Base-by-base conservation (phyloP, 2,797 vertebrate genomes). In the Perodicticus potto region DNA sequence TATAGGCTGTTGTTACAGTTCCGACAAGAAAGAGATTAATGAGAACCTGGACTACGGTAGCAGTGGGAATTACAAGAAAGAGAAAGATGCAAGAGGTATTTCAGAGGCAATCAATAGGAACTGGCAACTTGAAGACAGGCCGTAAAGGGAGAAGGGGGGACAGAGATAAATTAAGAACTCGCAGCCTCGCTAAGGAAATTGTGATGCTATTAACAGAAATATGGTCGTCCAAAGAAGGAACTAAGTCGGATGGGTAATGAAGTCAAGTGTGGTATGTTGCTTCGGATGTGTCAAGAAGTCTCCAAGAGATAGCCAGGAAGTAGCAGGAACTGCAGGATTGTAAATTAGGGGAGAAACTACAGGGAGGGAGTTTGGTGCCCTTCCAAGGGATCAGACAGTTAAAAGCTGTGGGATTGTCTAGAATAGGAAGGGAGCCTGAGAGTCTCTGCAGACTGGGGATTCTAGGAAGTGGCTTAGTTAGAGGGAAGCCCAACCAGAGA, bases 21-120 rank as follows among this genome's bases (percentile, higher is more conserved):
- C 74, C 91, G 91, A 96, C 74, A 86, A 92, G 86, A 92, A 93
- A 86, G 78, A 93, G 88, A 96, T 96, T 89, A 96, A 95, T 94
- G 95, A 94, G 94, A 82, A 81, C 59, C 57, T 43, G 37, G 63
- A 32, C 7, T 32, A 78, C 59, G 22, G 78, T 22, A 95, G 78
- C 82, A n/a, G 43, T 63, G 93, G 74, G 92, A 93, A 94, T 92
- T 86, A 80, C 86, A 96, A 95, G 77, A 59, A 92, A 88, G 92
- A 93, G 91, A 88, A 90, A 80, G 59, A 94, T 74, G 88, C 70
- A 93, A 92, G 91, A 95, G 55, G 70, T 86, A 83, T 89, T 95
- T 95, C 80, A 91, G 92, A 94, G 92, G 34, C 59, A 80, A 91
- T 93, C 96, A 83, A 80, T 89, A 95, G 93, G 85, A 92, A 92